These are phyloP conservation scores for Lymantria dispar DNA, from an alignment of 2,888 invertebrate species.

Conservation along the genomic window DNA sequence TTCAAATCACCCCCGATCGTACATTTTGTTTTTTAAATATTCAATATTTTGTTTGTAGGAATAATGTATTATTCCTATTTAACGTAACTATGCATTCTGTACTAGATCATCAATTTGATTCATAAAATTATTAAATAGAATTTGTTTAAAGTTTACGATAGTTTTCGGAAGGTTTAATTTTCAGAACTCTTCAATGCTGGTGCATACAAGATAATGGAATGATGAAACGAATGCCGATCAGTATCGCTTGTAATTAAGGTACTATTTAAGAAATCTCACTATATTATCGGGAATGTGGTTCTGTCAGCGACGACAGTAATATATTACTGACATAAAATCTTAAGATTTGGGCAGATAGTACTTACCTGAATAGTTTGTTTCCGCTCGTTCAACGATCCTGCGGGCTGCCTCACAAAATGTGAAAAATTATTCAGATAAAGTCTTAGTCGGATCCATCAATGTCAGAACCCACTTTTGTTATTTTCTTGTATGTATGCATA, in stretches of 20 bases:
- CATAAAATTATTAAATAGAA: no score
- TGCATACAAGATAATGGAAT: conserved; percentile 55
- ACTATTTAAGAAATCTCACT: conserved; percentile 71
- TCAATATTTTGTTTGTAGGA: no score
- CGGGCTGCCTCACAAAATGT: conserved; percentile 60
- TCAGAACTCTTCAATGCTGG: conserved; percentile 38
- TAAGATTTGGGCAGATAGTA: conserved; percentile 72
- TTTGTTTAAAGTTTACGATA: conserved; percentile 35
- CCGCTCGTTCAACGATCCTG: conserved; percentile 59
- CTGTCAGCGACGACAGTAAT: conserved; percentile 68
- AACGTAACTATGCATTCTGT: no score
- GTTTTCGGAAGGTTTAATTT: conserved; percentile 37
- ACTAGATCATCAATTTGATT: no score
- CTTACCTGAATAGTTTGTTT: conserved; percentile 70
- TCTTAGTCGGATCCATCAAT: conserved; percentile 63
- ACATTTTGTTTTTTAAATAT: no score
- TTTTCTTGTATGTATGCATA: conserved; percentile 2
- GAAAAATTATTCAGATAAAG: conserved; percentile 68
- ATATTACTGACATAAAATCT: conserved; percentile 77
- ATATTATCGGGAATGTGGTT: conserved; percentile 67
- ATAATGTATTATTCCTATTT: no score
- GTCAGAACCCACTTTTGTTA: conserved; percentile 41
- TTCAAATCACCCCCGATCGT: no score
- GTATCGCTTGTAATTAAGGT: conserved; percentile 75
- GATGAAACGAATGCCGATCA: conserved; percentile 65